Evolutionary conservation across 1,140 invertebrate species (phyloP).

Genomic region (Stegodyphus dumicola): DNA sequence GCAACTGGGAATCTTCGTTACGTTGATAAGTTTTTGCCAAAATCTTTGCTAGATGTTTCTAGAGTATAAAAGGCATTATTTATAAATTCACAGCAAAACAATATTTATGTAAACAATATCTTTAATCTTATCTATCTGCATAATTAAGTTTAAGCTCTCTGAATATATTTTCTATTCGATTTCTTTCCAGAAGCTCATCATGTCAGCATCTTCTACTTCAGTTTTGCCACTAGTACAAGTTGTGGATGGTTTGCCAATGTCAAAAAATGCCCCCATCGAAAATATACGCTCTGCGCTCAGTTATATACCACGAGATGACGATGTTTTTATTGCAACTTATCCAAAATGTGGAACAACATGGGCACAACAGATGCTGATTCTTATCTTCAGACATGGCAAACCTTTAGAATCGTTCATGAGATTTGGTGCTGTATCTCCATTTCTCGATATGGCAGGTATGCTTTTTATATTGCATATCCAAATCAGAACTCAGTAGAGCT

Average conservation of each 20-base stretch:
- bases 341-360: constrained; percentile 65
- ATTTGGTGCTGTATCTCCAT: not conserved
- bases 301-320: constrained; percentile 63
- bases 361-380: constrained; percentile 31
- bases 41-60: too few relatives aligned
- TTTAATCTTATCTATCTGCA: too few relatives aligned
- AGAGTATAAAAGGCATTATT: too few relatives aligned
- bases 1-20: too few relatives aligned
- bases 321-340: constrained; percentile 67
- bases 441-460: constrained; percentile 15
- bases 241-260: constrained; percentile 6
- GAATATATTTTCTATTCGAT: too few relatives aligned
- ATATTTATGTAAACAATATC: too few relatives aligned
- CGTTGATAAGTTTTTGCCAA: too few relatives aligned
- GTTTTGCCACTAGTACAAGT: not conserved
- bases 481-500: too few relatives aligned
- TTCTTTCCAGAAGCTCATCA: too few relatives aligned
- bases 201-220: not conserved
- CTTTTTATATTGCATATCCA: not conserved
- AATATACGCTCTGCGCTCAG: constrained; percentile 24
- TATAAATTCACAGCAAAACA: too few relatives aligned
- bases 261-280: constrained; percentile 1
- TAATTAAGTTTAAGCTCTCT: too few relatives aligned
- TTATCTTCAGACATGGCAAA: constrained; percentile 23
- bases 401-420: not conserved